These are phyloP conservation scores for Sinopyrophorus schimmeli DNA, from an alignment of 2,888 invertebrate species.

Conservation along the genomic window DNA sequence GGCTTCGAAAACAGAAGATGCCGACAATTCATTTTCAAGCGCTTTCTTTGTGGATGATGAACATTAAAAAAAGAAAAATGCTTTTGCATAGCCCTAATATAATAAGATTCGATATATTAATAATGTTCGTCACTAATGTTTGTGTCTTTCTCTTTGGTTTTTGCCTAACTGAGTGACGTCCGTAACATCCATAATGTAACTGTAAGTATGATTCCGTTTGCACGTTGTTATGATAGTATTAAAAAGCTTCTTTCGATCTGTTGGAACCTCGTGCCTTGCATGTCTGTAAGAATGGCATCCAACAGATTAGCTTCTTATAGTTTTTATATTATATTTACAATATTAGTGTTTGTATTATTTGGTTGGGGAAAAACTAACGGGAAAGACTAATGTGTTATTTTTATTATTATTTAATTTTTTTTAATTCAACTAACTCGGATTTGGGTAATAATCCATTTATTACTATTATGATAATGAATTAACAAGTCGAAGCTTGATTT, in stretches of 20 bases:
- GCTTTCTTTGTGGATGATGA: too few species aligned
- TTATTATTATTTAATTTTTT: constrained; percentile 6
- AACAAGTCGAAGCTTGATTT: too few species aligned
- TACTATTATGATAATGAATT: too few species aligned
- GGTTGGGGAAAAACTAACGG: constrained; percentile 53
- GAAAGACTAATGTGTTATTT: constrained; percentile 50
- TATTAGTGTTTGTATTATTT: constrained; percentile 36
- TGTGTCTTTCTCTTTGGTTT: constrained; percentile 59
- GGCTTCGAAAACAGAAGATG: background rate
- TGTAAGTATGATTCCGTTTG: constrained; percentile 54
- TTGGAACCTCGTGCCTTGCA: constrained; percentile 21
- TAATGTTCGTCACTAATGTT: constrained; percentile 45
- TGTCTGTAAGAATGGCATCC: constrained; percentile 16
- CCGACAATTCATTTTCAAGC: too few species aligned
- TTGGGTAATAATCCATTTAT: constrained; percentile 3
- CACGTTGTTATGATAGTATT: constrained; percentile 35
- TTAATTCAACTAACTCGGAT: constrained; percentile 11
- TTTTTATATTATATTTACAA: constrained; percentile 39
- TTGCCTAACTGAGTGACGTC: constrained; percentile 58
- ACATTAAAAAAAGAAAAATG: too few species aligned
- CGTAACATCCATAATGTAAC: constrained; percentile 54
- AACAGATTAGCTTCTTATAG: constrained; percentile 33
- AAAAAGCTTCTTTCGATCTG: constrained; percentile 25
- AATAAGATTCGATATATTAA: constrained; percentile 18
- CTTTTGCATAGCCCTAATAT: constrained; percentile 8